Conservation (phyloP, 2,888 invertebrate species). For the Athalia rosae region DNA sequence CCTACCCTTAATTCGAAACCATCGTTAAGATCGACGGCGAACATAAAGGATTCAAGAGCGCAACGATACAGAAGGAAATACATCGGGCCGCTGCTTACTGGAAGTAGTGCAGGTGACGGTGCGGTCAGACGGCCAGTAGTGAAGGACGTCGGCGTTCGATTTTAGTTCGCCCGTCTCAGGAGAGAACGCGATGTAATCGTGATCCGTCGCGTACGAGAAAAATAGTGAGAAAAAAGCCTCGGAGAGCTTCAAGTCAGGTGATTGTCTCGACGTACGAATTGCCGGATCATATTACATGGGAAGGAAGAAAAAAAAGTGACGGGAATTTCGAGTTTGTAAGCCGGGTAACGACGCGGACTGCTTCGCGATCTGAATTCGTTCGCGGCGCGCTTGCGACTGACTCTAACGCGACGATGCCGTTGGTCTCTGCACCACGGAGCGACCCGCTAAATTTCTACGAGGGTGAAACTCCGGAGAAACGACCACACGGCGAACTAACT, state of each 20-base stretch:
- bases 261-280: not conserved
- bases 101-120: conserved; percentile 27
- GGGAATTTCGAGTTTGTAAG: not conserved
- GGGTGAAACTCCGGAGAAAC: no score
- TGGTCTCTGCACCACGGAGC: not conserved
- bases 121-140: conserved; percentile 21
- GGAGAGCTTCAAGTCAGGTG: not conserved
- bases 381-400: conserved; percentile 45
- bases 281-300: not conserved
- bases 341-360: not conserved
- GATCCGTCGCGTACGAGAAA: not conserved
- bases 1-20: not conserved
- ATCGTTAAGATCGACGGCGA: not conserved
- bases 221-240: not conserved
- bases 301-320: not conserved
- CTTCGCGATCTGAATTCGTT: conserved; percentile 39
- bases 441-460: no score
- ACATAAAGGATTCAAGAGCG: not conserved
- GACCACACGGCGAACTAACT: not conserved
- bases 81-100: conserved; percentile 4
- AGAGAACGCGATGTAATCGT: not conserved
- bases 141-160: conserved; percentile 4
- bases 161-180: not conserved
- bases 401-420: conserved; percentile 30
- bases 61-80: not conserved